Base-by-base conservation (phyloP, 2,888 invertebrate genomes). In the Philhelius pedissequus region DNA sequence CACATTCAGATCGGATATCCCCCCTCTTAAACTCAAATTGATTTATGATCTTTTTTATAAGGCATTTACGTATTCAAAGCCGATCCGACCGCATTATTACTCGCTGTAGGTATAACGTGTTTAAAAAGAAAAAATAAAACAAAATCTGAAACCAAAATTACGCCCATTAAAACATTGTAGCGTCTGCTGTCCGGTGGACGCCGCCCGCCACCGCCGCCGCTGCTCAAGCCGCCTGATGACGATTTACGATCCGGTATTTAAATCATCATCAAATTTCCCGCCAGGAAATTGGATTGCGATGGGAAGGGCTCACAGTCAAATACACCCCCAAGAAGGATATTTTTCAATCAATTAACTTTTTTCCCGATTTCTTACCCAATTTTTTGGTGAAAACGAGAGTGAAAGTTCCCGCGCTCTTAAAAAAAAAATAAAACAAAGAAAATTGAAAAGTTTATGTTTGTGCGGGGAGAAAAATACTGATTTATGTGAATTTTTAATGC, bases 321-420 rank as follows among this genome's bases (percentile, higher is more conserved):
- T 13, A 32, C 73, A 64, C 74, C 79, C 83, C 70, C 56, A 76
- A 76, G 60, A 68, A 68, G 80, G 68, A n/a, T 70, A 84, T 84
- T 84, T 84, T 84, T 84, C 84, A 84, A 84, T 84, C 84, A 84
- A 84, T 84, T 84, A 84, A 84, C 80, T 80, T 84, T 79, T 77
- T 84, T 84, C 74, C 52, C 71, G 70, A 69, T 62, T 79, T 75
- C 35, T 15, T 48, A 15, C 20, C 32, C 3, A 56, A 18, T 25
- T 70, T 58, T 58, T 40, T 25, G 18, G 18, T n/a, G 15, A 18
- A 38, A 40, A 32, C 11, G 64, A 50, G 20, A 78, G 71, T 73
- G 40, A 62, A 78, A 69, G 56, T 64, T 78, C 45, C 11, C 27
- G 11, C 20, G 13, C 0, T 8, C 25, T 7, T 2, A 54, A 25